Conservation (phyloP, 1,140 invertebrate species). For the Solenopsis invicta region DNA sequence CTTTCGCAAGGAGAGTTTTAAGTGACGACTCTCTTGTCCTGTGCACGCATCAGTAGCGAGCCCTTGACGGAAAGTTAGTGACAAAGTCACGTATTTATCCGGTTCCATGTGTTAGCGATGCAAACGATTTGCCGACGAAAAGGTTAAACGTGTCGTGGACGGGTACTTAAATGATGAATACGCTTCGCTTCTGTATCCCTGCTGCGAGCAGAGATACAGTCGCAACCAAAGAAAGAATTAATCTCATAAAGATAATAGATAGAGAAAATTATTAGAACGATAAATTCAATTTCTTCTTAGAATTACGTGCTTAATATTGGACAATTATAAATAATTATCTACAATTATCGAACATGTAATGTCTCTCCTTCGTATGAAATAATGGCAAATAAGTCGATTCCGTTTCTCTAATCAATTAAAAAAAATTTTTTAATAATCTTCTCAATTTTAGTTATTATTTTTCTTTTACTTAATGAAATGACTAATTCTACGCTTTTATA, state of each 20-base stretch:
- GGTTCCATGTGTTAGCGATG: constrained; percentile 22
- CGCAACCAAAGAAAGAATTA: neutral
- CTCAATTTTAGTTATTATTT: neutral
- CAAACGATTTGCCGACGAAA: constrained; percentile 25
- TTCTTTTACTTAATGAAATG: neutral
- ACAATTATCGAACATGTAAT: neutral
- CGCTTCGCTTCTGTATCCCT: constrained; percentile 12
- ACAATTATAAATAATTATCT: no score
- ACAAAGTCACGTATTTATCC: constrained; percentile 36
- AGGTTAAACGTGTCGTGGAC: constrained; percentile 24
- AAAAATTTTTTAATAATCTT: neutral
- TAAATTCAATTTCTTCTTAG: neutral
- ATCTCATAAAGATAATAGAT: neutral
- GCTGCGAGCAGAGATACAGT: neutral
- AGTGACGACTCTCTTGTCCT: neutral
- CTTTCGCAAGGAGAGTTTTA: neutral
- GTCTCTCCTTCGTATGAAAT: no score
- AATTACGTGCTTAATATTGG: no score
- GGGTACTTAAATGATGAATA: constrained; percentile 27
- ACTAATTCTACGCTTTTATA: neutral
- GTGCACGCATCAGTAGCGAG: constrained; percentile 4
- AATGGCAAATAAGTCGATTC: neutral
- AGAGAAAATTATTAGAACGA: neutral
- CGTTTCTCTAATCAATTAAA: neutral
- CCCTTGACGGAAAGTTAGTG: constrained; percentile 10